A percentile compares a stretch with the other conserved stretches of the same genome.
Conservation (phyloP, 2,113 vertebrate genomes). For the Scomber scombrus region DNA sequence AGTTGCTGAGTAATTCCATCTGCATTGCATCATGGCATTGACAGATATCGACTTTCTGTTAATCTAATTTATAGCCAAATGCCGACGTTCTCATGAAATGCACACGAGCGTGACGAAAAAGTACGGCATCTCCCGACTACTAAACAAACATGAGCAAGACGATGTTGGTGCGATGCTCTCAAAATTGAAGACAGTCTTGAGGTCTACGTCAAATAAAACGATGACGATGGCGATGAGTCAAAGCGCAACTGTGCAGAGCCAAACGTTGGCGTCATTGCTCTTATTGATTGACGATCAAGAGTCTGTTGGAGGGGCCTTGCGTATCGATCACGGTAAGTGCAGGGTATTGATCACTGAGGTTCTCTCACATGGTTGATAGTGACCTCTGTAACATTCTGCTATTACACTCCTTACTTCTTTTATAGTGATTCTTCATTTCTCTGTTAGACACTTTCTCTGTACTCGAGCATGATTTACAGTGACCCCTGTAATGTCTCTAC, state of each 20-base stretch:
- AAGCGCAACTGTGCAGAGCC: background rate
- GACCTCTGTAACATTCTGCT: conserved; percentile 21
- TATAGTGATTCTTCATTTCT: conserved; percentile 19
- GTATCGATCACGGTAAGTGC: conserved; percentile 52
- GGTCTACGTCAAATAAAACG: background rate
- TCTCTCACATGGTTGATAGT: conserved; percentile 23
- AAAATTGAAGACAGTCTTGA: background rate
- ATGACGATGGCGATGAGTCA: background rate
- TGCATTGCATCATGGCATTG: conserved; percentile 15
- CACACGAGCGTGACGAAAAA: background rate
- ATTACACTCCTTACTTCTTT: background rate
- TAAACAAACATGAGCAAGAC: background rate
- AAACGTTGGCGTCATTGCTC: background rate
- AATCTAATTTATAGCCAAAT: conserved; percentile 15
- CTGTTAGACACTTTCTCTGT: background rate
- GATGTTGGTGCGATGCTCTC: background rate
- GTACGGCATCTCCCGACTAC: background rate
- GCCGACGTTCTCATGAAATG: background rate
- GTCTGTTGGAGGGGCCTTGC: conserved; percentile 17
- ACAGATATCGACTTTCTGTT: conserved; percentile 10
- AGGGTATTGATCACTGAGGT: conserved; percentile 29
- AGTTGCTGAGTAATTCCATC: conserved; percentile 13
- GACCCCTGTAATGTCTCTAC: background rate
- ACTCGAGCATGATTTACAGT: background rate
- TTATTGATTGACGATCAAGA: conserved; percentile 36